Percentiles rank a stretch among this genome's conserved stretches.
Evolutionary conservation across 1,140 invertebrate species (phyloP).

Genomic region (Tetragnatha versicolor): DNA sequence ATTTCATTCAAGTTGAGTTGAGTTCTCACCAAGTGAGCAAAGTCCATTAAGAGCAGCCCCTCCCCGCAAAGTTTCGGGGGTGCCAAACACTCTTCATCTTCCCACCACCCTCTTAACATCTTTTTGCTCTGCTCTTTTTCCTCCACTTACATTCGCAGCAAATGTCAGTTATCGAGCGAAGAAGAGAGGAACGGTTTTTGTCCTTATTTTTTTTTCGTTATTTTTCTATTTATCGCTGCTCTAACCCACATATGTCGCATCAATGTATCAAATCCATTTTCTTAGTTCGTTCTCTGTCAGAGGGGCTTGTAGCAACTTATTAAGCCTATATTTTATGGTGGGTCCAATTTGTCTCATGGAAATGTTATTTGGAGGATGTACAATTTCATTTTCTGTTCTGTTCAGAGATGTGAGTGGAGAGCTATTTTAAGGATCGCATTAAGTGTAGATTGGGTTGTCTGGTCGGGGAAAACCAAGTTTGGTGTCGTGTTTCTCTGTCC

Average conservation of each 20-base stretch:
- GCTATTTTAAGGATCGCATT: no score
- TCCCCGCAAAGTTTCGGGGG: no score
- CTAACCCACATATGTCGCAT: conserved; percentile 30
- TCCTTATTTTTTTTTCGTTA: conserved; percentile 4
- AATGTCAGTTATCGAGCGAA: conserved; percentile 43
- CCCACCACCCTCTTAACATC: conserved; percentile 50
- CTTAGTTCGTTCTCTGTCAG: neutral
- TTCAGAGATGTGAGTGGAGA: no score
- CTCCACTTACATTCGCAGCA: conserved; percentile 18
- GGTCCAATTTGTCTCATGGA: no score
- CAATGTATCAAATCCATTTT: conserved; percentile 38
- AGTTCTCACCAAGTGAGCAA: no score
- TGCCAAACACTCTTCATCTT: conserved; percentile 27
- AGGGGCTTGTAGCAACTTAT: conserved; percentile 10
- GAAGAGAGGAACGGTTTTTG: neutral
- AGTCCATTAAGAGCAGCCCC: no score
- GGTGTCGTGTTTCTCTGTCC: no score
- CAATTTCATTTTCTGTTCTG: no score
- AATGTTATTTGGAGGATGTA: no score
- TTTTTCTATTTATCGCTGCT: conserved; percentile 20
- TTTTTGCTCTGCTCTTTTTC: conserved; percentile 18
- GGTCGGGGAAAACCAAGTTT: no score
- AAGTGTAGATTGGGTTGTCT: no score
- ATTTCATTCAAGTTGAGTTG: no score
- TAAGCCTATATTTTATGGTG: conserved; percentile 16